Evolutionary conservation across 37 sponge, comb jelly and placozoan genomes (phyloP).

Genomic region (Geodia barretti): DNA sequence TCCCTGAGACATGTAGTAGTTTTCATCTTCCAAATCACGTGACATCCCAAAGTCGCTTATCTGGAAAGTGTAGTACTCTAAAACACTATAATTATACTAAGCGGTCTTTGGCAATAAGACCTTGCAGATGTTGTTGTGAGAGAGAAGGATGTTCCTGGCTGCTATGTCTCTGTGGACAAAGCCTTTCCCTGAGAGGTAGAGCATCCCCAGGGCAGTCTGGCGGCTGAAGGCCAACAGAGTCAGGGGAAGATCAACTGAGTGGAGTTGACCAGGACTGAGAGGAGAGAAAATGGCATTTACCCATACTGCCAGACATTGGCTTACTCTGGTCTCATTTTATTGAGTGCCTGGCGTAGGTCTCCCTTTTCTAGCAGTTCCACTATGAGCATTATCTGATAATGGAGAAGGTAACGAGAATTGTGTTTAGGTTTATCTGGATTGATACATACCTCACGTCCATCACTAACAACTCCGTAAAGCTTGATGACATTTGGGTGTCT

Average conservation of each 20-base stretch:
- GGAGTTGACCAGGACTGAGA: neutral
- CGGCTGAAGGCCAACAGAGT: constrained; percentile 26
- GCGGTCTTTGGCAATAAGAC: neutral
- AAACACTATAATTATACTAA: neutral
- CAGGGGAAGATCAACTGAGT: neutral
- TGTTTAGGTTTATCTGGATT: too few relatives aligned
- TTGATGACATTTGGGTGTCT: constrained; percentile 6
- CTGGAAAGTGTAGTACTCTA: constrained; percentile 1
- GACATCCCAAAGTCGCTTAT: constrained; percentile 58
- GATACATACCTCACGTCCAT: too few relatives aligned
- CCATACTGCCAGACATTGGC: neutral
- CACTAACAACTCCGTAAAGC: neutral
- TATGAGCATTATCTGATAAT: neutral
- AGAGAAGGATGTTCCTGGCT: constrained; percentile 36
- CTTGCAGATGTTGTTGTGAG: constrained; percentile 37
- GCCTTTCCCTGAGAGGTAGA: constrained; percentile 27
- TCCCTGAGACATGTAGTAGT: constrained; percentile 29
- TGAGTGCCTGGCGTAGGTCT: neutral
- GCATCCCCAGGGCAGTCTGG: constrained; percentile 31
- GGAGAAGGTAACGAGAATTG: neutral
- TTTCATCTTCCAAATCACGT: constrained; percentile 21
- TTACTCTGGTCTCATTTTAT: neutral
- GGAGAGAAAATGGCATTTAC: neutral
- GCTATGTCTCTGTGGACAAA: constrained; percentile 50
- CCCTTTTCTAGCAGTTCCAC: neutral